Conservation (phyloP, 2,888 invertebrate species). For the Drosophila prolongata region DNA sequence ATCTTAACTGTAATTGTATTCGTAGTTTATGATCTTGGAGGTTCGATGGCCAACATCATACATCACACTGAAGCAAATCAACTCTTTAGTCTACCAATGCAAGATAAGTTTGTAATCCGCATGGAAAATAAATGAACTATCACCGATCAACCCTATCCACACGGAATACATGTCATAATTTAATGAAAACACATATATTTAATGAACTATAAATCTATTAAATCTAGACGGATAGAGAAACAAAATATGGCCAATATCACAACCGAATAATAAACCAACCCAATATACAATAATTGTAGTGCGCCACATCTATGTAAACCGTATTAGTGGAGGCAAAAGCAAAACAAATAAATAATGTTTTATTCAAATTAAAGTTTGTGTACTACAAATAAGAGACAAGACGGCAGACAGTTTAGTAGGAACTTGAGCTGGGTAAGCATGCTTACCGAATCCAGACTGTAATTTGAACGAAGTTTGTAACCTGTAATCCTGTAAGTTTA, state of each 20-base stretch:
- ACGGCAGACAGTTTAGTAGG: conserved; percentile 13
- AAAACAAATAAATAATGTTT: conserved; percentile 54
- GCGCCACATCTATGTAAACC: conserved; percentile 40
- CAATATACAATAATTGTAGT: conserved; percentile 32
- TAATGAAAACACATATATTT: conserved; percentile 54
- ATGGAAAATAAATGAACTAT: conserved; percentile 28
- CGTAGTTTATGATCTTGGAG: conserved; percentile 45
- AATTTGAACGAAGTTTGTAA: conserved; percentile 62
- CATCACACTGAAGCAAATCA: conserved; percentile 38
- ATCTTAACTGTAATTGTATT: conserved; percentile 35
- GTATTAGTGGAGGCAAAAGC: conserved; percentile 36
- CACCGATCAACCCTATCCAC: conserved; percentile 18
- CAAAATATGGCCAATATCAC: conserved; percentile 71
- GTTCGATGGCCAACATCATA: conserved; percentile 49
- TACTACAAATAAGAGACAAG: conserved; percentile 6
- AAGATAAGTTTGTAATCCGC: conserved; percentile 26
- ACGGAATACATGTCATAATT: conserved; percentile 70
- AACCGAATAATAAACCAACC: conserved; percentile 41
- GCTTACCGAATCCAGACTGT: conserved; percentile 57
- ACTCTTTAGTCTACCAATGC: conserved; percentile 33
- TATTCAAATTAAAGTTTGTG: conserved; percentile 62
- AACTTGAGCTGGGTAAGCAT: conserved; percentile 29
- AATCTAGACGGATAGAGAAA: conserved; percentile 49
- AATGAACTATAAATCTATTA: conserved; percentile 44
- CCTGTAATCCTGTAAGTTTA: conserved; percentile 55